These are phyloP conservation scores for Ctenodactylus gundi DNA, from an alignment of 2,113 vertebrate species.

Conservation along the genomic window DNA sequence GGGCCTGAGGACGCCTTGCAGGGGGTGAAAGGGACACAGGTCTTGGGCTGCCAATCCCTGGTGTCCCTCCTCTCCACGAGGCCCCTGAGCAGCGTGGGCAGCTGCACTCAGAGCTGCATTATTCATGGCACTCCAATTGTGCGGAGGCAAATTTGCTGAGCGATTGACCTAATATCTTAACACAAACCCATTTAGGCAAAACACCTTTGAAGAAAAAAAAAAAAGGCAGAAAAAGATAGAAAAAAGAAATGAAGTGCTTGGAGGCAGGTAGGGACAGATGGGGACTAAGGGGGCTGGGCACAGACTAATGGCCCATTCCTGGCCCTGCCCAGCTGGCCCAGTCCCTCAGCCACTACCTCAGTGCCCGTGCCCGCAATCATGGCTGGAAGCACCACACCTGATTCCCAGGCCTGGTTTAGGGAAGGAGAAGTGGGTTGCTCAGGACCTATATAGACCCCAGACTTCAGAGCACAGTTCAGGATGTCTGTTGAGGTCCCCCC, in stretches of 20 bases:
- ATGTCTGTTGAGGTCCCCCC: background rate
- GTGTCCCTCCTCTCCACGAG: background rate
- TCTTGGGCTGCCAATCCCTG: background rate
- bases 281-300: too few species aligned
- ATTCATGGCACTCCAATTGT: constrained; percentile 56
- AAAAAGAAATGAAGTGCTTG: background rate
- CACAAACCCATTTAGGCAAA: constrained; percentile 75
- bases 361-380: background rate
- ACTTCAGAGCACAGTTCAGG: background rate
- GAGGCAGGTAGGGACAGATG: background rate
- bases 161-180: constrained; percentile 64
- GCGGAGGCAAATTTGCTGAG: constrained; percentile 65
- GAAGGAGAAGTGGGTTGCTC: background rate
- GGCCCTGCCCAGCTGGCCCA: background rate
- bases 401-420: background rate
- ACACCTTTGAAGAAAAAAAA: constrained; percentile 49
- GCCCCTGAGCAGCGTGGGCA: background rate
- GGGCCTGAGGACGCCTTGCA: background rate
- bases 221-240: background rate
- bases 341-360: too few species aligned
- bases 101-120: constrained; percentile 32
- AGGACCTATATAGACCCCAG: background rate
- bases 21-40: background rate
- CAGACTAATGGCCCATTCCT: background rate
- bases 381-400: background rate